phyloP scores from a whole-genome alignment of 2,888 invertebrate species.

The Pammene fasciana region DNA sequence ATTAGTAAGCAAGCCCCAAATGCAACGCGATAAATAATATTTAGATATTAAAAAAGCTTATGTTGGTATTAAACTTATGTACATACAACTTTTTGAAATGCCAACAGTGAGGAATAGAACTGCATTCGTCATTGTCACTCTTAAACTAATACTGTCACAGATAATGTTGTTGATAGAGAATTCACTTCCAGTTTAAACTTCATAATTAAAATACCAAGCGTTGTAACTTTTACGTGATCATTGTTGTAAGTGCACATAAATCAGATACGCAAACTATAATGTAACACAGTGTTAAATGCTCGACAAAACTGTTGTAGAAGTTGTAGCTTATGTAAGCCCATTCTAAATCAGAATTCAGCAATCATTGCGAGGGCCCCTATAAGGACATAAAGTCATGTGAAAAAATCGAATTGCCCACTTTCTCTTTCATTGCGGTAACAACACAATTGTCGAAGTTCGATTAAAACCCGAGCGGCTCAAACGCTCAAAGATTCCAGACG shows the following conservation, averaged over 20 bases:
- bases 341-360: no score
- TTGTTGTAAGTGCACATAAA: no score
- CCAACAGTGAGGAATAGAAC: constrained; percentile 10
- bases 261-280: no score
- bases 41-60: neutral
- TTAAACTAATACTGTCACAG: constrained; percentile 35
- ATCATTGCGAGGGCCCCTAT: no score
- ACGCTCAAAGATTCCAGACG: neutral
- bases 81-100: neutral
- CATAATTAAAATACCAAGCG: neutral
- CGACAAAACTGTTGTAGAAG: no score
- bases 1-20: constrained; percentile 33
- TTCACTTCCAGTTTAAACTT: constrained; percentile 1
- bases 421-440: neutral
- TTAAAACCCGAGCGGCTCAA: neutral
- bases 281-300: no score
- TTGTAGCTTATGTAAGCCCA: no score
- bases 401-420: no score
- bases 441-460: no score
- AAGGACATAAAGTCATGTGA: no score
- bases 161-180: constrained; percentile 2
- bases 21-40: constrained; percentile 26
- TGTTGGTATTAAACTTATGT: neutral
- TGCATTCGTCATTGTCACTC: constrained; percentile 41
- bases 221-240: neutral